A percentile compares a stretch with the other conserved stretches of the same genome.
Conservation (phyloP, 1,140 invertebrate species). For the Drosophila punjabiensis region DNA sequence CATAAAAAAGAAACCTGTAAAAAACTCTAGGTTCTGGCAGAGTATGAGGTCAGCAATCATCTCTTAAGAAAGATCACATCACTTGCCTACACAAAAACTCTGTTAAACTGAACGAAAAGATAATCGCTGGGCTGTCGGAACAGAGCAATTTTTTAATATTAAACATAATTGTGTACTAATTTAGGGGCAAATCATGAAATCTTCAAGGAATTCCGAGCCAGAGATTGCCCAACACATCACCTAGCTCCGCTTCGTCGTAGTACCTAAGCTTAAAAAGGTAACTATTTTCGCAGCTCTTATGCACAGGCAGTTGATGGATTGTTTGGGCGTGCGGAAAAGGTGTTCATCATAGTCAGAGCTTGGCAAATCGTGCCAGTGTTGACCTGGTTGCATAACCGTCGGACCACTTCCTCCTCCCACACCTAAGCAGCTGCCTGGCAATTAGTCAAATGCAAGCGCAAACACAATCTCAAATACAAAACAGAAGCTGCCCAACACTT, state of each 20-base stretch:
- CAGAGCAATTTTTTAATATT: constrained; percentile 31
- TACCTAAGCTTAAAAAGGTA: constrained; percentile 1
- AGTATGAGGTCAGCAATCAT: constrained; percentile 39
- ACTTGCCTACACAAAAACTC: constrained; percentile 8
- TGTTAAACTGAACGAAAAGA: constrained; percentile 18
- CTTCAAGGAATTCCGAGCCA: constrained; percentile 6
- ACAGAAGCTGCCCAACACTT: constrained; percentile 44
- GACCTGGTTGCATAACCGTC: constrained; percentile 73
- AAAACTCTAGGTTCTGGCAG: background rate
- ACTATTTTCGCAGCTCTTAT: constrained; percentile 47
- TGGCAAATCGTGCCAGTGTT: constrained; percentile 61
- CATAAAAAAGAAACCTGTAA: background rate
- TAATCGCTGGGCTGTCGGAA: constrained; percentile 24
- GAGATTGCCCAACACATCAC: constrained; percentile 22
- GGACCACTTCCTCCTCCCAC: constrained; percentile 66
- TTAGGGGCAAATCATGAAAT: constrained; percentile 11
- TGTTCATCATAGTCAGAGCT: constrained; percentile 64
- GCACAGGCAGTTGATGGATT: constrained; percentile 44
- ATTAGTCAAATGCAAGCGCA: constrained; percentile 64
- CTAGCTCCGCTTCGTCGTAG: constrained; percentile 1
- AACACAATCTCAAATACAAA: constrained; percentile 11
- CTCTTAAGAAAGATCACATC: constrained; percentile 12
- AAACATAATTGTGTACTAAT: constrained; percentile 39
- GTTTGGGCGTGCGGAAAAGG: constrained; percentile 55
- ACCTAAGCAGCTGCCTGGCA: constrained; percentile 39